phyloP scores from a whole-genome alignment of 2,797 vertebrate species.

The Rhyacichthys aspro region DNA sequence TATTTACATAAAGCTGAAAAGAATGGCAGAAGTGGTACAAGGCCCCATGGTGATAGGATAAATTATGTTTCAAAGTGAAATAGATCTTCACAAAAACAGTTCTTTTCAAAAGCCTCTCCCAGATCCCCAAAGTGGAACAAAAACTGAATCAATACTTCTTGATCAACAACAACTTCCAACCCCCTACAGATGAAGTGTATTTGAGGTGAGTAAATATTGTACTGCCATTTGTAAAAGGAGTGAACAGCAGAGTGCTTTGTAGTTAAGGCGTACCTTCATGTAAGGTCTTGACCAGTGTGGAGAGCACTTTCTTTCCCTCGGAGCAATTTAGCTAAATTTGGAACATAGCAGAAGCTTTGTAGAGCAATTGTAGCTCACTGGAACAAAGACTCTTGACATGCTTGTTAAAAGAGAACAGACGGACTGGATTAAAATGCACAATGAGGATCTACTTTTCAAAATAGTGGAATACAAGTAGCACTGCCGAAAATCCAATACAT shows the following conservation, averaged over 20 bases:
- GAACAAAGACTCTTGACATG: slow-evolving; percentile 34
- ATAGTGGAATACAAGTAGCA: slow-evolving; percentile 41
- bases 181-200: slow-evolving; percentile 18
- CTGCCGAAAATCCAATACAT: slow-evolving; percentile 50
- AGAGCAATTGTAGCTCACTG: slow-evolving; percentile 57
- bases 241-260: slow-evolving; percentile 29
- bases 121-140: slow-evolving; percentile 7
- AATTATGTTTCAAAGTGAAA: not conserved
- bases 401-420: slow-evolving; percentile 55
- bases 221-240: slow-evolving; percentile 23
- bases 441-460: slow-evolving; percentile 55
- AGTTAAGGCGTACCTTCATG: slow-evolving; percentile 28
- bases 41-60: not conserved
- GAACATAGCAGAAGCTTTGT: slow-evolving; percentile 40
- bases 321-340: slow-evolving; percentile 59
- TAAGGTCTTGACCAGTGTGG: slow-evolving; percentile 41
- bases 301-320: slow-evolving; percentile 45
- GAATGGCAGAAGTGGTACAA: slow-evolving; percentile 43
- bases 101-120: not conserved
- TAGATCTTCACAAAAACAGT: too few species aligned
- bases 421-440: slow-evolving; percentile 50
- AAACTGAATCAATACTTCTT: slow-evolving; percentile 33
- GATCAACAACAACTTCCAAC: slow-evolving; percentile 41
- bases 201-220: slow-evolving; percentile 34
- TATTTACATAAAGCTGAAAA: slow-evolving; percentile 35